Evolutionary conservation across 2,888 invertebrate species (phyloP), one percentile per base, ranked within the genome.

Genomic region (Syritta pipiens): DNA sequence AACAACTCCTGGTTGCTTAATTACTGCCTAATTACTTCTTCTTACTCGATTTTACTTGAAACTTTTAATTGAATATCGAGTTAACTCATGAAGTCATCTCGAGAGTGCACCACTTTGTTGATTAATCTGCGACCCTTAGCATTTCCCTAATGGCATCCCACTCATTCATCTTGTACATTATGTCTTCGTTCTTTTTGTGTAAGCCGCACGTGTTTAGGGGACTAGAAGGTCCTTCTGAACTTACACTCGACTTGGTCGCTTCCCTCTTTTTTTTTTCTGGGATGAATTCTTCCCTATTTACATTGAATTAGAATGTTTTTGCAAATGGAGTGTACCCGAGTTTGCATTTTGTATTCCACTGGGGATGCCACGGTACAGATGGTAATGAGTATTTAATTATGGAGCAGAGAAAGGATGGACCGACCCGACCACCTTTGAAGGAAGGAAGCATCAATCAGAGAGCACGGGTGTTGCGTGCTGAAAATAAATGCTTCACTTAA

Each of bases 1-100:
- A n/a, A n/a, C n/a, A n/a, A n/a, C n/a, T n/a, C n/a, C n/a, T n/a
- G n/a, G n/a, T n/a, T n/a, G n/a, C n/a, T n/a, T n/a, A n/a, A n/a
- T n/a, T 30, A 1, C 2, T 9, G 35, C 3, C 5, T 63, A 35
- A 35, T 72, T 62, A 22, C 2, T 42, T 35, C 12, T 19, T 22
- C 12, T 57, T 19, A 44, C 10, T 9, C 28, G 35, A 53, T 46
- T 69, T 46, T 7, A 20, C 28, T 35, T 37, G 3, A 14, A 74
- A 53, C 22, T 40, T 67, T 59, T 67, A 74, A 74, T 53, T 67
- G 53, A 67, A 53, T 74, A 37, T 55, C 55, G 40, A 55, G 30
- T 63, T 32, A 26, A 40, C 17, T 59, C 19, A 53, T 65, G 2
- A 42, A 37, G 20, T 14, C 37, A 57, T 59, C 4, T 19, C 12